Evolutionary conservation across 1,140 invertebrate species (phyloP).

Genomic region (Trichonephila inaurata): DNA sequence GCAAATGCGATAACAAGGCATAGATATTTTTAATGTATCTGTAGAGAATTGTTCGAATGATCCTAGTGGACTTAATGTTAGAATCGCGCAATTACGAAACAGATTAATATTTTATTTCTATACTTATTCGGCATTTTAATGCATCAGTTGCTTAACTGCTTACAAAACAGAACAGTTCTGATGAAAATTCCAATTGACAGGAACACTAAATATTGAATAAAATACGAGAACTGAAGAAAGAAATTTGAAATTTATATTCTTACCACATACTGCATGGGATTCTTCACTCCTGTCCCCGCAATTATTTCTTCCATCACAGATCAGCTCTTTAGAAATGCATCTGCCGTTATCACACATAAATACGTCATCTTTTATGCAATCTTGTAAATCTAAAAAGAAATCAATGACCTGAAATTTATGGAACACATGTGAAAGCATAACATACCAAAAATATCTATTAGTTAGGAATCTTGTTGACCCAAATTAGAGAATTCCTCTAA

Average conservation of each 20-base stretch:
- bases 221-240: background rate
- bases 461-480: too few species aligned
- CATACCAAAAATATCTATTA: too few species aligned
- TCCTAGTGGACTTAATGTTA: too few species aligned
- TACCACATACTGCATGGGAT: constrained; percentile 54
- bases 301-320: constrained; percentile 61
- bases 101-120: too few species aligned
- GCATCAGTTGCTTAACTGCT: too few species aligned
- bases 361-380: constrained; percentile 5
- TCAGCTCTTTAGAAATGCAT: constrained; percentile 49
- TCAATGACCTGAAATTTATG: background rate
- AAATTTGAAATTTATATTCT: background rate
- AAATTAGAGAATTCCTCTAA: background rate
- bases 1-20: too few species aligned
- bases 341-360: constrained; percentile 60
- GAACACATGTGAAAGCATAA: background rate
- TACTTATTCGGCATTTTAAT: too few species aligned
- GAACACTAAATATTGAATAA: background rate
- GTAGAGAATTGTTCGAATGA: too few species aligned
- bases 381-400: constrained; percentile 57
- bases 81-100: too few species aligned
- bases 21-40: too few species aligned
- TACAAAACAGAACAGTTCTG: background rate
- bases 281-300: constrained; percentile 70
- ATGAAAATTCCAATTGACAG: too few species aligned